Evolutionary conservation across 1,140 invertebrate genomes (phyloP).

Genomic region (Druon quercuslanigerum): DNA sequence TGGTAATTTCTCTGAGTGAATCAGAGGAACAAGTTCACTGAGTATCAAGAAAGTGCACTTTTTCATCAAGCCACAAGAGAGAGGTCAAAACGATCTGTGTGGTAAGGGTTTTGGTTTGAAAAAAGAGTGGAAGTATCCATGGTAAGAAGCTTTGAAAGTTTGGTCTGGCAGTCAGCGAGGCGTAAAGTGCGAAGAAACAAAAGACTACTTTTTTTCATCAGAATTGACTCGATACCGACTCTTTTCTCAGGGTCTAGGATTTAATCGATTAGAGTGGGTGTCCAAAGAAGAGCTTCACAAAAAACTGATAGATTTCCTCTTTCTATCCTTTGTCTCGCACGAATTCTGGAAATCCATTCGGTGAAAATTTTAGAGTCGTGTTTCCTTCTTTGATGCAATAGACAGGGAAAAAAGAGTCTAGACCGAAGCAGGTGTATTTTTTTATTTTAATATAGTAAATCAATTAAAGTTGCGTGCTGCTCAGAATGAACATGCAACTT

Average conservation of each 20-base stretch:
- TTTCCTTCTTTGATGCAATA: too few relatives aligned
- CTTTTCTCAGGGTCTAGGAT: background rate
- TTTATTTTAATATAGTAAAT: too few relatives aligned
- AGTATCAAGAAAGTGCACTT: background rate
- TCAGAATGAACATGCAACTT: too few relatives aligned
- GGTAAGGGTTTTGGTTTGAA: conserved; percentile 4
- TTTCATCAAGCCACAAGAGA: background rate
- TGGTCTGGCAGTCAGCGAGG: conserved; percentile 5
- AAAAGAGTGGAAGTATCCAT: background rate
- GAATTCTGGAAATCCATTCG: too few relatives aligned
- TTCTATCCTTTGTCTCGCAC: too few relatives aligned
- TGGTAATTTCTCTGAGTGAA: too few relatives aligned
- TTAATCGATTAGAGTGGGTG: conserved; percentile 17
- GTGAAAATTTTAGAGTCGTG: too few relatives aligned
- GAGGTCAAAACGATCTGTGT: background rate
- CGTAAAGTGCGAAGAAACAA: conserved; percentile 1
- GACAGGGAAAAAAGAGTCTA: too few relatives aligned
- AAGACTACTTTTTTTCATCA: background rate
- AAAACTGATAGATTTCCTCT: background rate
- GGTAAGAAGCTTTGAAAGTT: conserved; percentile 13
- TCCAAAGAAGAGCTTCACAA: background rate
- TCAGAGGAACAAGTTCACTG: background rate
- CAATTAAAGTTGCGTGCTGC: too few relatives aligned
- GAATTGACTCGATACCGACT: conserved; percentile 12
- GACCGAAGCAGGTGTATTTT: too few relatives aligned